Base-by-base conservation (phyloP, 1,140 invertebrate species). In the Lepidurus arcticus region DNA sequence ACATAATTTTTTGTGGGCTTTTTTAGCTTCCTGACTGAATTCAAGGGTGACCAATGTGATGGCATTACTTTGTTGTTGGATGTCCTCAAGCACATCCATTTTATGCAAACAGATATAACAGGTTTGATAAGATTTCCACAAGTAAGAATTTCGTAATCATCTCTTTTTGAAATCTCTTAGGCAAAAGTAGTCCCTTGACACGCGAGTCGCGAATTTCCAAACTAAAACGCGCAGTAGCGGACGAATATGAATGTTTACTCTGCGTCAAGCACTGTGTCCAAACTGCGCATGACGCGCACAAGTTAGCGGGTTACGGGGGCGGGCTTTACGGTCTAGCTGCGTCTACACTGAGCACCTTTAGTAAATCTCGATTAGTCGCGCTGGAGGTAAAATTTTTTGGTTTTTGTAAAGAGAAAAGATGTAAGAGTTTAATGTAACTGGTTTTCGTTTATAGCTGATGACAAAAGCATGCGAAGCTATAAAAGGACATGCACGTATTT, bases 401-500 rank as follows among this genome's bases (percentile, higher is more conserved):
- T 34, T 34, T 34, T 4, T 34, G 2, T 4, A 34, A 34, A 34
- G 34, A 34, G 34, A 34, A 34, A 65, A 43, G 24, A 42, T 74
- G 21, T 74, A 75, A 73, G n/a, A 3, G n/a, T 74, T 75, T 74
- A 65, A n/a, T 76, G 16, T 34, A 74, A 10, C 44, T 75, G 10
- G 26, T 74, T 8, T 74, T n/a, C 2, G 44, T 74, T 16, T 44
- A 43, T 53, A 78, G 78, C n/a, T 78, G n/a, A 73, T 78, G 73
- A 78, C 78, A 42, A 74, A 73, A 24, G 65, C 75, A 7, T 78
- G 78, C 43, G 75, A 78, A 74, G 44, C 75, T 44, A 73, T 73
- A 43, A 44, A 42, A 44, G 78, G 78, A 42, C 78, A 78, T 44
- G n/a, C 89, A 0, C 90, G 92, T 78, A 92, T 97, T 11, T 92